These are phyloP conservation scores for Rhynchonycteris naso DNA, from an alignment of 2,797 vertebrate genomes.

Conservation along the genomic window DNA sequence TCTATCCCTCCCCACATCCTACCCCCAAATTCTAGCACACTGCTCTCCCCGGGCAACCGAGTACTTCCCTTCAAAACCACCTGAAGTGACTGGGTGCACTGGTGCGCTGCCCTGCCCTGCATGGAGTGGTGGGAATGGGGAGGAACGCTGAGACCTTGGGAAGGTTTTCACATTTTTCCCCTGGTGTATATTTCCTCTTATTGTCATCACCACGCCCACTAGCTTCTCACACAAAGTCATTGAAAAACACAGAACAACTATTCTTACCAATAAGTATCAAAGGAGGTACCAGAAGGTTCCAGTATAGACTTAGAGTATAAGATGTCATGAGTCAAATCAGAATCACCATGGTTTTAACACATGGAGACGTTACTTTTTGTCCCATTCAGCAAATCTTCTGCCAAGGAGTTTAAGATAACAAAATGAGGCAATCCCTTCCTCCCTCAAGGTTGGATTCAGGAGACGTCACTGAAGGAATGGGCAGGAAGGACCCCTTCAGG, in stretches of 20 bases:
- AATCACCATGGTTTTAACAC: background rate
- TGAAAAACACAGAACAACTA: background rate
- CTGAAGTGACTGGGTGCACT: background rate
- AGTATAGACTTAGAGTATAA: background rate
- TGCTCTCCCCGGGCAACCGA: background rate
- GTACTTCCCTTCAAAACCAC: background rate
- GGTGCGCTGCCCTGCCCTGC: rapidly evolving
- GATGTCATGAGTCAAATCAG: background rate
- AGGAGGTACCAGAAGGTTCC: background rate
- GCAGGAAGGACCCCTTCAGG: background rate
- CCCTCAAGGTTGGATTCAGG: background rate
- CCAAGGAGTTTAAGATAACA: background rate
- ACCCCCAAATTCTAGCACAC: background rate
- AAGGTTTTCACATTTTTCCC: background rate
- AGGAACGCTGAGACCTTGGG: background rate
- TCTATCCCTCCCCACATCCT: too few species aligned
- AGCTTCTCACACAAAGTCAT: background rate
- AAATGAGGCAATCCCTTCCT: rapidly evolving
- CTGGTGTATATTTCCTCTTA: background rate
- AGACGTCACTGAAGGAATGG: background rate
- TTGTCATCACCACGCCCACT: background rate
- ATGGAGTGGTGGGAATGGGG: rapidly evolving
- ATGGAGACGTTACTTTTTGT: background rate
- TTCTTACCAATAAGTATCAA: background rate
- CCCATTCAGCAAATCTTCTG: background rate